A percentile compares a stretch with the other conserved stretches of the same genome.
These are phyloP conservation scores for Limanda limanda DNA, from an alignment of 2,113 vertebrate species.

Conservation along the genomic window DNA sequence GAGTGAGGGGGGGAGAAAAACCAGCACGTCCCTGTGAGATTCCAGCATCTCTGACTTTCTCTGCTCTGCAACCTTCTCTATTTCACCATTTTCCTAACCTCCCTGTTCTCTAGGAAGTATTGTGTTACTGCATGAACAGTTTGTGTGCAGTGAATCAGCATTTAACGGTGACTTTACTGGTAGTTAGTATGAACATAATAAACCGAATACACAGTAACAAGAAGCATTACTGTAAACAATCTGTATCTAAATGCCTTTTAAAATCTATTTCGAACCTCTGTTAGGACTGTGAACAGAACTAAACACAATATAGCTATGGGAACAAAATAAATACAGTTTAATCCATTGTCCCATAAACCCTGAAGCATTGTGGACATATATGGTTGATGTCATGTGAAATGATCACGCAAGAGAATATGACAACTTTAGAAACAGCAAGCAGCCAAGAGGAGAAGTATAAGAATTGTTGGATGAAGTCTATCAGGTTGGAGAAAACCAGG, in stretches of 20 bases:
- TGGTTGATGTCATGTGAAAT: too few species aligned
- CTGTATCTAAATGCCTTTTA: too few species aligned
- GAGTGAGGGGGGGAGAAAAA: conserved; percentile 17
- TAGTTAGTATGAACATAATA: not conserved
- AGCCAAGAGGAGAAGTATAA: not conserved
- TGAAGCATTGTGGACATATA: not conserved
- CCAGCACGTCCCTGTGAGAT: conserved; percentile 74
- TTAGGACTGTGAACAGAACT: too few species aligned
- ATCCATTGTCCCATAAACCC: not conserved
- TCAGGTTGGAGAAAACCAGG: not conserved
- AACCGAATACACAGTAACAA: too few species aligned
- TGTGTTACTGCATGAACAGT: not conserved
- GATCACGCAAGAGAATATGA: too few species aligned
- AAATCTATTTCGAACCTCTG: too few species aligned
- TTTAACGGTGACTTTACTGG: not conserved
- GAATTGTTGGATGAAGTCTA: not conserved
- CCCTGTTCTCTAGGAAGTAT: not conserved
- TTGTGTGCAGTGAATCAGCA: not conserved
- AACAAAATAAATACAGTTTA: too few species aligned
- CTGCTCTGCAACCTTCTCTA: not conserved
- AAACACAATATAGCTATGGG: too few species aligned
- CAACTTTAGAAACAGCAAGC: not conserved
- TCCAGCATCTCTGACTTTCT: conserved; percentile 54
- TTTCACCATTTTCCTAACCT: not conserved
- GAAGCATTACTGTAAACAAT: too few species aligned